phyloP scores from a whole-genome alignment of 2,797 vertebrate genomes.

The Neoniphon sammara region DNA sequence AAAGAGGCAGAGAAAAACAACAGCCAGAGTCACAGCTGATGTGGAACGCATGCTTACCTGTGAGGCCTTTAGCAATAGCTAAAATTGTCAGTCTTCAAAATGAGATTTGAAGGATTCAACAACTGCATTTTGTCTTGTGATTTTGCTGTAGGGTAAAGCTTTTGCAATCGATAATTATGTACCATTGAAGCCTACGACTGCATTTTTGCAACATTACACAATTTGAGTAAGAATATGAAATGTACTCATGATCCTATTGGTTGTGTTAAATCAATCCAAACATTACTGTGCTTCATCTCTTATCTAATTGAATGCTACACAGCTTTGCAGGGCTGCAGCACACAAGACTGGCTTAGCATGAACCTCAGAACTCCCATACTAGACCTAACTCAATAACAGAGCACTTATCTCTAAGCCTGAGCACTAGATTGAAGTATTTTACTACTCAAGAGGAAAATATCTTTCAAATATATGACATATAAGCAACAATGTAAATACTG shows the following conservation, averaged over 20 bases:
- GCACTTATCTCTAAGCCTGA: conserved; percentile 68
- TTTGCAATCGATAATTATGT: conserved; percentile 43
- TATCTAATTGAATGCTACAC: conserved; percentile 48
- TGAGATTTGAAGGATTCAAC: conserved; percentile 26
- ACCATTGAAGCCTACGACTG: conserved; percentile 57
- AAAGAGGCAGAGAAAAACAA: conserved; percentile 46
- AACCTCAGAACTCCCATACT: conserved; percentile 60
- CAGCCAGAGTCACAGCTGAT: conserved; percentile 17
- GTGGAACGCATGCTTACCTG: conserved; percentile 26
- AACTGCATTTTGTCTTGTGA: conserved; percentile 42
- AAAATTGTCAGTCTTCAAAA: conserved; percentile 32
- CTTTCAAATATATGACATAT: conserved; percentile 68
- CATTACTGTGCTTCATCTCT: conserved; percentile 4
- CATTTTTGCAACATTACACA: conserved; percentile 44
- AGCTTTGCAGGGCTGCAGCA: conserved; percentile 65
- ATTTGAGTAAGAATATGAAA: conserved; percentile 41
- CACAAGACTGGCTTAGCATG: conserved; percentile 68
- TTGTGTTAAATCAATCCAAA: conserved; percentile 39
- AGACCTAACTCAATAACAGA: conserved; percentile 47
- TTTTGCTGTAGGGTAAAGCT: conserved; percentile 48
- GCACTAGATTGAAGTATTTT: conserved; percentile 76
- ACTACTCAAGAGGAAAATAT: conserved; percentile 69
- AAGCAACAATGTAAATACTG: conserved; percentile 80
- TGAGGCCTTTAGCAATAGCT: conserved; percentile 37
- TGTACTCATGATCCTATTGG: conserved; percentile 21